These are phyloP conservation scores for Nothocercus nigrocapillus DNA, from an alignment of 2,113 vertebrate species.

Conservation along the genomic window DNA sequence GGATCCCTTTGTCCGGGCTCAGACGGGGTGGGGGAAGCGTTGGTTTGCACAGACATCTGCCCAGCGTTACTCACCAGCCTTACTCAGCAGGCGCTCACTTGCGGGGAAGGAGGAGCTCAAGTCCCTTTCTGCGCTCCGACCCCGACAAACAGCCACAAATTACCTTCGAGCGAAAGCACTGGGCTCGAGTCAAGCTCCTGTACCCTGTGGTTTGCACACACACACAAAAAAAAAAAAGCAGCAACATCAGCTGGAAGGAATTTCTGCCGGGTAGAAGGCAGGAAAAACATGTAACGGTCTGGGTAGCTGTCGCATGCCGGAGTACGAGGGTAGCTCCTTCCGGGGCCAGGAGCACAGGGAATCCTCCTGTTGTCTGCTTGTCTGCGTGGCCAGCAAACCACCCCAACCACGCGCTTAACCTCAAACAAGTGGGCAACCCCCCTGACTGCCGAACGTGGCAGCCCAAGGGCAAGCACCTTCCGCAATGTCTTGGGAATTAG, in stretches of 20 bases:
- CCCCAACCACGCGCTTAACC: fast-evolving
- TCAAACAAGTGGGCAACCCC: background rate
- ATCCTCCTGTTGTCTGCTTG: background rate
- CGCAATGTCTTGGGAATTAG: background rate
- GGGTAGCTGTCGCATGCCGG: background rate
- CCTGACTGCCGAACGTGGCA: background rate
- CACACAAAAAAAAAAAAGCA: background rate
- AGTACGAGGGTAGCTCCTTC: background rate
- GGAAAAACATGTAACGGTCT: background rate
- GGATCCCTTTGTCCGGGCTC: background rate
- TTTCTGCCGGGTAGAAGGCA: slow-evolving; percentile 17
- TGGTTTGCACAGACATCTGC: slow-evolving; percentile 36
- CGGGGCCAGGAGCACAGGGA: background rate
- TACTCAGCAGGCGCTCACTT: slow-evolving; percentile 54
- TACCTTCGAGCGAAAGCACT: background rate
- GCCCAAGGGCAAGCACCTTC: background rate
- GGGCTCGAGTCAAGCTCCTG: background rate
- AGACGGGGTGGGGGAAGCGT: slow-evolving; percentile 31
- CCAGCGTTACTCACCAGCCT: slow-evolving; percentile 58
- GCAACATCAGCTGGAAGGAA: slow-evolving; percentile 56
- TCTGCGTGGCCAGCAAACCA: background rate
- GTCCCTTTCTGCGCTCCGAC: background rate
- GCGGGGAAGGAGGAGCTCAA: slow-evolving; percentile 39
- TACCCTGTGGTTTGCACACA: slow-evolving; percentile 28
- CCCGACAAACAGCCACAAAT: slow-evolving; percentile 13